Evolutionary conservation across 2,797 vertebrate genomes (phyloP), one percentile per base, ranked within the genome.

Genomic region (Microctenopoma lineatum): DNA sequence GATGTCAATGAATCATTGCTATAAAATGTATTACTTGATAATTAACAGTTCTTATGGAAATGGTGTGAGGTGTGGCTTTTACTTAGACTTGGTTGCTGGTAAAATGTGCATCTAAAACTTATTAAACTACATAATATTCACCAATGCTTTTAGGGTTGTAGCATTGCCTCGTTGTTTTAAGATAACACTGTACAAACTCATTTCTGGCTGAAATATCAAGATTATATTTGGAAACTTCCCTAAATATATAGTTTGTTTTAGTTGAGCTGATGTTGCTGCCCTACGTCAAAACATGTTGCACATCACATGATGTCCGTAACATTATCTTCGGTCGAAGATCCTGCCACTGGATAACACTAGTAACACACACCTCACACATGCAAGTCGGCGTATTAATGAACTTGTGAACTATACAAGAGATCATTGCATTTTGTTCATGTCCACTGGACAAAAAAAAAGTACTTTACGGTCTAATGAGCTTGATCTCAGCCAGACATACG

Each of bases 401-500:
- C 14, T 42, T 42, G 12, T 5, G 5, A 11, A 3, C 12, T 39
- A 39, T 39, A 39, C 12, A 25, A 11, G 9, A 21, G 16, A 34
- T n/a, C 0, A 53, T 13, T 15, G 1, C 1, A 34, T 46, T 27
- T 27, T 53, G 29, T 38, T 18, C 5, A 34, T 12, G 27, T 5
- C 13, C 3, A 29, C 4, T 0, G 27, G 14, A 36, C 7, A 15
- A 27, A 21, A 21, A n/a, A n/a, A n/a, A 55, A 15, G 29, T 16
- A 1, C 15, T 44, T 5, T 12, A 44, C 2, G 59, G 7, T 12
- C 14, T 2, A 55, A 6, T 61, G 18, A 41, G 16, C 4, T 26
- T 2, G 3, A 62, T 32, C 25, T 71, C 13, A 60, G 11, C 44
- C n/a, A 39, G 45, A 44, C 65, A 73, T 9, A 5, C 21, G 9